Conservation (phyloP, 1,140 invertebrate genomes). For the Whitmania pigra region DNA sequence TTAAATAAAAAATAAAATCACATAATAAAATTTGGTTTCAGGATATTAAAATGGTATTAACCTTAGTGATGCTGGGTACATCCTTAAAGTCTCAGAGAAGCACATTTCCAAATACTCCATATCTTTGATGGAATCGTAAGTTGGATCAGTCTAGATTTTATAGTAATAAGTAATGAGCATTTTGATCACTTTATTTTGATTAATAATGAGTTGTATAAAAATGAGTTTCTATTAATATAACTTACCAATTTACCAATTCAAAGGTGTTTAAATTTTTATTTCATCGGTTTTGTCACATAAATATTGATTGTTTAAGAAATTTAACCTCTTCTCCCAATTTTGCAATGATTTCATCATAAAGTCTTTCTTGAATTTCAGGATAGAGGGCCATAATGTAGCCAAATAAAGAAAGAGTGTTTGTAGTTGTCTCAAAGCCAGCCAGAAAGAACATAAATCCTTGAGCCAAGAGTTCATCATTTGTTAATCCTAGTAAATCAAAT, state of each 20-base stretch:
- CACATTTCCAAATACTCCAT: slow-evolving; percentile 39
- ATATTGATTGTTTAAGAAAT: neutral
- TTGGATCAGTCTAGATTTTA: slow-evolving; percentile 23
- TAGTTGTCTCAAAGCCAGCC: slow-evolving; percentile 54
- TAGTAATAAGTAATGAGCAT: neutral
- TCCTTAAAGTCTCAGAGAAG: slow-evolving; percentile 36
- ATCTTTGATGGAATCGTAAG: slow-evolving; percentile 32
- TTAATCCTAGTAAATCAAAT: neutral
- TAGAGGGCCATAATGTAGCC: slow-evolving; percentile 49
- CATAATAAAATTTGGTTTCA: too few relatives aligned
- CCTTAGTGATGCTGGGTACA: slow-evolving; percentile 35
- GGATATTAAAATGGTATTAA: neutral
- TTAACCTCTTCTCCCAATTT: slow-evolving; percentile 44
- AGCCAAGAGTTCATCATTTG: slow-evolving; percentile 51
- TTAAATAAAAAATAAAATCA: too few relatives aligned
- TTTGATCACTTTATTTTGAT: neutral
- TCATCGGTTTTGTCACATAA: neutral
- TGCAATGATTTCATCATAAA: slow-evolving; percentile 47
- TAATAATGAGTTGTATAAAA: neutral
- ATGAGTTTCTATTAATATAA: neutral
- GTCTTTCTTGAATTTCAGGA: slow-evolving; percentile 46
- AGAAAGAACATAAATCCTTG: slow-evolving; percentile 55
- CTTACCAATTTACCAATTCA: neutral
- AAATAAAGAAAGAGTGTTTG: slow-evolving; percentile 46
- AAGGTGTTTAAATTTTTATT: neutral